Evolutionary conservation across 2,113 vertebrate species (phyloP).

Genomic region (Manacus vitellinus): DNA sequence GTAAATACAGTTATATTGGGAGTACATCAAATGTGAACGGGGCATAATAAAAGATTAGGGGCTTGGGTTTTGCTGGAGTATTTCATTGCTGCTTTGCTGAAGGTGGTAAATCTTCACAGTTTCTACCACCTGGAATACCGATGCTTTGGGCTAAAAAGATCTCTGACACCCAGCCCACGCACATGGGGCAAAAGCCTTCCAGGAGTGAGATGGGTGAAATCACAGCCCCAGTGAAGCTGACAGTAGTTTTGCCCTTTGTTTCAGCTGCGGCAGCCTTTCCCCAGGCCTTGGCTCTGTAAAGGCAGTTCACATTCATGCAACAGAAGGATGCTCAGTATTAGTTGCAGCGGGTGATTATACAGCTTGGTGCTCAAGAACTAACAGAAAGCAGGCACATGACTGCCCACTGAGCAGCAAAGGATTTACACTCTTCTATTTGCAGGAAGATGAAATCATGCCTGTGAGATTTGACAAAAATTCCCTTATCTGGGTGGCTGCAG

Average conservation of each 20-base stretch:
- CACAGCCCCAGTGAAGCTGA: neutral
- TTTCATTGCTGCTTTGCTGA: neutral
- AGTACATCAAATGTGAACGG: neutral
- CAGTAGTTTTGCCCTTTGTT: neutral
- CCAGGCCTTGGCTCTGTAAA: neutral
- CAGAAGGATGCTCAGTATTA: neutral
- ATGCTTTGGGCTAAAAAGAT: neutral
- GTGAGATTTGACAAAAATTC: conserved; percentile 88
- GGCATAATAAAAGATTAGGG: neutral
- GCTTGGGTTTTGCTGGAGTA: neutral
- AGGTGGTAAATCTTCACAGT: neutral
- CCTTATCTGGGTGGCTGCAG: conserved; percentile 88
- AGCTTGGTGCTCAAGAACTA: conserved; percentile 34
- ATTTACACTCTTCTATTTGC: conserved; percentile 53
- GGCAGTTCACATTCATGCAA: neutral
- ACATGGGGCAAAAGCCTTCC: neutral
- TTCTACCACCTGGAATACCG: neutral
- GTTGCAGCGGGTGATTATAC: neutral
- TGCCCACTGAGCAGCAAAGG: conserved; percentile 38
- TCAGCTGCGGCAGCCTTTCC: neutral
- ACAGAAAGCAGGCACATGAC: neutral
- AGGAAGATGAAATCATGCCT: conserved; percentile 92
- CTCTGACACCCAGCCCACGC: neutral
- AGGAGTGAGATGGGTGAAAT: neutral
- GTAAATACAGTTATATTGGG: neutral